These are phyloP conservation scores for Podarcis raffonei DNA, from an alignment of 2,113 vertebrate genomes.

Conservation along the genomic window DNA sequence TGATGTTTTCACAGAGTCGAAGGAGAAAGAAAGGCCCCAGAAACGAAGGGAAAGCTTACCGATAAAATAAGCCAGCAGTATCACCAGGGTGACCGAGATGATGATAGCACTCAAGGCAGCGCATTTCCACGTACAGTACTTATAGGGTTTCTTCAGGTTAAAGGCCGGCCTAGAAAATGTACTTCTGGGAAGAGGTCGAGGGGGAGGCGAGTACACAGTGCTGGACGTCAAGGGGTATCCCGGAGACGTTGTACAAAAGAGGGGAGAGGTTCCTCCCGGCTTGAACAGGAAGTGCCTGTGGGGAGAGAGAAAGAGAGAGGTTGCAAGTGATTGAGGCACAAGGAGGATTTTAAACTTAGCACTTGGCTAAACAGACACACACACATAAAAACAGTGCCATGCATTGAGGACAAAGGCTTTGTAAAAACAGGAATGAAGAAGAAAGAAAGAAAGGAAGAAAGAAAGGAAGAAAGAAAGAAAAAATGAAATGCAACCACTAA, in stretches of 20 bases:
- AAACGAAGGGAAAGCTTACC: slow-evolving; percentile 81
- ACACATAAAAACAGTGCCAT: slow-evolving; percentile 54
- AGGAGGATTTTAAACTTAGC: background rate
- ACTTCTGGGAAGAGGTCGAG: slow-evolving; percentile 93
- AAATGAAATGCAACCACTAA: slow-evolving; percentile 34
- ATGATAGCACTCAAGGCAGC: slow-evolving; percentile 95
- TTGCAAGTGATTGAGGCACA: slow-evolving; percentile 33
- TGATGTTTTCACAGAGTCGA: background rate
- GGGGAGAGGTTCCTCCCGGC: slow-evolving; percentile 95
- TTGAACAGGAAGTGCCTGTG: slow-evolving; percentile 98
- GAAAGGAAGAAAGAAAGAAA: slow-evolving; percentile 45
- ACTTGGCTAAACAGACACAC: slow-evolving; percentile 27
- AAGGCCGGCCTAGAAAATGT: slow-evolving; percentile 95
- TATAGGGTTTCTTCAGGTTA: slow-evolving; percentile 97
- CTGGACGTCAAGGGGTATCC: slow-evolving; percentile 98
- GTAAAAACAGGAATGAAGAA: slow-evolving; percentile 11
- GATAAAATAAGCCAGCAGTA: slow-evolving; percentile 96
- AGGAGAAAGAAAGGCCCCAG: background rate
- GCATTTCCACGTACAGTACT: slow-evolving; percentile 99
- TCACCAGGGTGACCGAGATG: slow-evolving; percentile 91
- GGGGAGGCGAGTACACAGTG: slow-evolving; percentile 97
- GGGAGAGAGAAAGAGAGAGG: slow-evolving; percentile 67
- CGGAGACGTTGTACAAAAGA: slow-evolving; percentile 95
- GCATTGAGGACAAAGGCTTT: slow-evolving; percentile 56
- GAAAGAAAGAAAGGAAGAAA: slow-evolving; percentile 41